phyloP scores from a whole-genome alignment of 2,113 vertebrate species.

The Sciurus niger region DNA sequence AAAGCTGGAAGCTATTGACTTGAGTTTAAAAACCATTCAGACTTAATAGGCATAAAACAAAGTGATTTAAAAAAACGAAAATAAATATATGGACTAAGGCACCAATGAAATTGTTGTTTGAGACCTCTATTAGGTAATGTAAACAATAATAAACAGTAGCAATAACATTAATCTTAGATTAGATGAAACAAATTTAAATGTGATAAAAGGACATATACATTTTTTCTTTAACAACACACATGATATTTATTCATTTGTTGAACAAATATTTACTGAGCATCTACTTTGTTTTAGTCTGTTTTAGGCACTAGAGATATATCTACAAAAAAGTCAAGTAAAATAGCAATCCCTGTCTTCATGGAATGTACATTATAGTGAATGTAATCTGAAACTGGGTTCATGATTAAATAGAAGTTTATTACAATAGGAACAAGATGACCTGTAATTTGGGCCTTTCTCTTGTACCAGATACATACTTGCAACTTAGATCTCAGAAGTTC shows the following conservation, averaged over 20 bases:
- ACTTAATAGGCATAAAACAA: background rate
- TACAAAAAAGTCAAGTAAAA: background rate
- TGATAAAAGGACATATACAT: background rate
- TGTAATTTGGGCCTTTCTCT: background rate
- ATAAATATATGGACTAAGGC: background rate
- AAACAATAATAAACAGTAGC: background rate
- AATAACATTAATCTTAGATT: background rate
- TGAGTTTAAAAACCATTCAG: background rate
- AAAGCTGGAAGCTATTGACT: background rate
- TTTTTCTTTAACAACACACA: background rate
- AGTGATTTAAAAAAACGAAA: background rate
- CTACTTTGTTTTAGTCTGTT: background rate
- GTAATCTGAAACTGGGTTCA: background rate
- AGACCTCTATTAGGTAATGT: background rate
- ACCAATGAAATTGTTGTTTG: background rate
- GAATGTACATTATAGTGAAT: background rate
- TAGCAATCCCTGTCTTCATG: background rate
- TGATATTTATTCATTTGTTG: background rate
- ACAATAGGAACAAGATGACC: rapidly evolving
- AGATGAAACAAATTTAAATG: background rate
- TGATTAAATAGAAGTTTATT: background rate
- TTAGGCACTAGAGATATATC: background rate
- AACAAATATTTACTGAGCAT: background rate
- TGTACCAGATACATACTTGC: background rate
- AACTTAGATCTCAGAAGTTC: background rate